phyloP scores from a whole-genome alignment of 2,888 invertebrate species.

The Blera fallax region DNA sequence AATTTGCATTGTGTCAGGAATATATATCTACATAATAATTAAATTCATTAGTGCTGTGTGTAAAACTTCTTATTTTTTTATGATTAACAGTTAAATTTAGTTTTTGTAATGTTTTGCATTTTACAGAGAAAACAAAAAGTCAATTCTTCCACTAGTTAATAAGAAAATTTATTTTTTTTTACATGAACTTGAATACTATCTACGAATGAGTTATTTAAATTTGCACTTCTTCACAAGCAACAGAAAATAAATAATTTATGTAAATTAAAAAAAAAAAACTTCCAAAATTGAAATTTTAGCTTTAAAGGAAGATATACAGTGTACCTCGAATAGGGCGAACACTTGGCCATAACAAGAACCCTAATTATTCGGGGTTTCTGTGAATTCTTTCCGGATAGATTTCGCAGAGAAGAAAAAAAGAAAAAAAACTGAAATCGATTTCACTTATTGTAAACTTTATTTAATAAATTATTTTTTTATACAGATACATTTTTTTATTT shows the following conservation, averaged over 20 bases:
- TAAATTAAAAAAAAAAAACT: slow-evolving; percentile 28
- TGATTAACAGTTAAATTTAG: slow-evolving; percentile 61
- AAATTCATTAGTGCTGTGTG: slow-evolving; percentile 72
- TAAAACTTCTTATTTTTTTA: slow-evolving; percentile 60
- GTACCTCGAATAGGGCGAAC: background rate
- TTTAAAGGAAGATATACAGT: slow-evolving; percentile 46
- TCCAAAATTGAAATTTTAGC: slow-evolving; percentile 68
- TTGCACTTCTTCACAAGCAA: slow-evolving; percentile 27
- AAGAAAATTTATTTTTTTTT: slow-evolving; percentile 43
- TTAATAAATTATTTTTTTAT: slow-evolving; percentile 72
- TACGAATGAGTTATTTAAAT: slow-evolving; percentile 7
- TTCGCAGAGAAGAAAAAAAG: slow-evolving; percentile 18
- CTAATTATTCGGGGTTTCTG: background rate
- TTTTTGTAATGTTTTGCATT: slow-evolving; percentile 66
- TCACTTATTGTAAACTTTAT: slow-evolving; percentile 66
- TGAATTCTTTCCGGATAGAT: slow-evolving; percentile 36
- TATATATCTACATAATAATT: slow-evolving; percentile 62
- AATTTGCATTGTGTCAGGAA: slow-evolving; percentile 66
- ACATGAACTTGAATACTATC: slow-evolving; percentile 28
- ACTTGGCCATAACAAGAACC: background rate
- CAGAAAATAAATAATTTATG: background rate
- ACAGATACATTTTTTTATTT: slow-evolving; percentile 54
- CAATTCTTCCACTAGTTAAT: slow-evolving; percentile 70
- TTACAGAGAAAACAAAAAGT: slow-evolving; percentile 74
- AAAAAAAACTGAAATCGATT: slow-evolving; percentile 27